Conservation (phyloP, 2,888 invertebrate species). For the Thymelicus lineola region DNA sequence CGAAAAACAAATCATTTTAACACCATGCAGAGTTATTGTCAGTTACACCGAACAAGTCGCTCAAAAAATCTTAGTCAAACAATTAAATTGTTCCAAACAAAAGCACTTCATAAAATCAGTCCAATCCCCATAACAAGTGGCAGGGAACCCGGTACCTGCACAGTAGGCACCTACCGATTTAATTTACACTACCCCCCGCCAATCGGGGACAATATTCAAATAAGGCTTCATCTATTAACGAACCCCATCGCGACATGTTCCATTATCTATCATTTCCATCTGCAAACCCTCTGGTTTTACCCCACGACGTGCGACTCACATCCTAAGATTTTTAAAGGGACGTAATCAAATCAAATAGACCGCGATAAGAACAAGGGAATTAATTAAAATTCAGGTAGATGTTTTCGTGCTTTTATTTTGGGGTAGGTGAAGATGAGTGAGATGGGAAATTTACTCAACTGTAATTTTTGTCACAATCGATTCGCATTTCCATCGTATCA, state of each 20-base stretch:
- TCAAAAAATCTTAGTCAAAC: not conserved
- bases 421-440: not conserved
- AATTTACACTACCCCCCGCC: constrained; percentile 77
- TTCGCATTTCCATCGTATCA: no score
- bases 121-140: constrained; percentile 27
- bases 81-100: constrained; percentile 22
- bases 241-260: constrained; percentile 76
- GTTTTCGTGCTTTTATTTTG: constrained; percentile 10
- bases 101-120: constrained; percentile 32
- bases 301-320: constrained; percentile 46
- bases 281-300: constrained; percentile 63
- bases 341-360: constrained; percentile 45
- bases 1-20: no score
- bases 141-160: constrained; percentile 57
- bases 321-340: constrained; percentile 49
- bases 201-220: constrained; percentile 81
- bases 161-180: constrained; percentile 69
- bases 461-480: no score
- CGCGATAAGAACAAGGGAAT: constrained; percentile 37
- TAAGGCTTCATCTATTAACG: constrained; percentile 82
- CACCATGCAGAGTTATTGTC: not conserved
- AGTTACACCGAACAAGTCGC: constrained; percentile 16
- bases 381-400: constrained; percentile 35
- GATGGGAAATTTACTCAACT: constrained; percentile 8
- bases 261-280: constrained; percentile 78